Evolutionary conservation across 2,113 vertebrate genomes (phyloP).

Genomic region (Malurus elegans): DNA sequence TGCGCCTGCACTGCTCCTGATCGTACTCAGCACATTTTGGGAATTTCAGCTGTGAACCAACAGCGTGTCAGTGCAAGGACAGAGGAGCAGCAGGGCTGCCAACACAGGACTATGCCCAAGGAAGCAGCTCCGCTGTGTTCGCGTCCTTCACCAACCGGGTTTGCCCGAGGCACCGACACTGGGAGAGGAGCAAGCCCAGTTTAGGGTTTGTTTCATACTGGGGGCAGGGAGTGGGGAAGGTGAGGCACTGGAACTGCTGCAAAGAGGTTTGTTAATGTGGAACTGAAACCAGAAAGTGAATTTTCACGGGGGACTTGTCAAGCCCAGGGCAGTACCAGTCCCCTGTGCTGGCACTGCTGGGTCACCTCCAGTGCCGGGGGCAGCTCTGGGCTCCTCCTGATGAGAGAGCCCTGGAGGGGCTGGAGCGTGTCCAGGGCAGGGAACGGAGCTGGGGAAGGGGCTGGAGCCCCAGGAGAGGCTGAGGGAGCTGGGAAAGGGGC

Average conservation of each 20-base stretch:
- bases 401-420: neutral
- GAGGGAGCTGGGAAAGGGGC: neutral
- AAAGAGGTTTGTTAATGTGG: neutral
- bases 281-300: neutral
- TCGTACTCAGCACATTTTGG: accelerated
- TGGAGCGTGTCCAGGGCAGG: neutral
- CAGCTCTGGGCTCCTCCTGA: neutral
- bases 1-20: accelerated
- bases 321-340: neutral
- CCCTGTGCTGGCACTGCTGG: neutral
- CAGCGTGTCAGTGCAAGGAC: neutral
- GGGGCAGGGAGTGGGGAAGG: neutral
- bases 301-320: neutral
- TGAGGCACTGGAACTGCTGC: neutral
- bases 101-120: neutral
- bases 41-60: neutral
- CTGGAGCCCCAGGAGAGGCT: neutral
- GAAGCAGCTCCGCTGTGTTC: neutral
- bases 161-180: accelerated
- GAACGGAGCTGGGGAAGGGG: neutral
- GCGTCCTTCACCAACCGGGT: neutral
- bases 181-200: neutral
- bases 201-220: neutral
- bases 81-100: neutral
- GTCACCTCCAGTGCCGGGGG: neutral